Base-by-base conservation (phyloP, 1,140 invertebrate species). In the Drosophila ohnishii region DNA sequence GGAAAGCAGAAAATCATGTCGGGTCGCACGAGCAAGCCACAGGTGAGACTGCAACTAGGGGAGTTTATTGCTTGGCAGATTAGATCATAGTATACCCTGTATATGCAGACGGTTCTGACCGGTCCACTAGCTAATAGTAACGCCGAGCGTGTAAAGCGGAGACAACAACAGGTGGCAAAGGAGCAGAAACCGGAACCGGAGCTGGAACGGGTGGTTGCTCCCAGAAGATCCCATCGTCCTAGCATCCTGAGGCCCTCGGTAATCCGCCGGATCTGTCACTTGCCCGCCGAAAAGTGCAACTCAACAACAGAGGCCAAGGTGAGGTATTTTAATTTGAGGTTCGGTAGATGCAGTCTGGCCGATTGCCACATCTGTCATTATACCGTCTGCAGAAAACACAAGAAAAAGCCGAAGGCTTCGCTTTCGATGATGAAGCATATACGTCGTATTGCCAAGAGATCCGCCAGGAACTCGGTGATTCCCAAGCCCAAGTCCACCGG, bases 271-370 rank as follows among this genome's bases (percentile, higher is more conserved):
- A 44, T 80, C 7, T 80, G 77, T 37, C 37, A 22, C 2, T 4
- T 60, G 3, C 77, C 71, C 0, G 14, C 57, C 0, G n/a, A 44
- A 6, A 4, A 10, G 3, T 25, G 9, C 8, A 8, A 0, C 1
- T 0, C 14, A 1, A 42, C 6, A 1, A 4, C 5, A 1, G 2
- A 25, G 16, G 77, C 77, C 2, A 40, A 60, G 28, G 40, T 80
- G 2, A 63, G 70, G 35, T 80, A 80, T 14, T 39, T 42, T 0
- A 80, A 80, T 25, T 14, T 53, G 0, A 50, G 48, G 0, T 80
- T 79, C 10, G 39, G 59, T 10, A 16, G 19, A 8, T 14, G 10
- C n/a, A 9, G 30, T 25, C 14, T 5, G 3, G 2, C 6, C 35
- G 13, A 22, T 40, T 63, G 22, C 8, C 32, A 79, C 11, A 14